Evolutionary conservation across 2,888 invertebrate species (phyloP), one percentile per base, ranked within the genome.

Genomic region (Fissipunctia ypsillon): DNA sequence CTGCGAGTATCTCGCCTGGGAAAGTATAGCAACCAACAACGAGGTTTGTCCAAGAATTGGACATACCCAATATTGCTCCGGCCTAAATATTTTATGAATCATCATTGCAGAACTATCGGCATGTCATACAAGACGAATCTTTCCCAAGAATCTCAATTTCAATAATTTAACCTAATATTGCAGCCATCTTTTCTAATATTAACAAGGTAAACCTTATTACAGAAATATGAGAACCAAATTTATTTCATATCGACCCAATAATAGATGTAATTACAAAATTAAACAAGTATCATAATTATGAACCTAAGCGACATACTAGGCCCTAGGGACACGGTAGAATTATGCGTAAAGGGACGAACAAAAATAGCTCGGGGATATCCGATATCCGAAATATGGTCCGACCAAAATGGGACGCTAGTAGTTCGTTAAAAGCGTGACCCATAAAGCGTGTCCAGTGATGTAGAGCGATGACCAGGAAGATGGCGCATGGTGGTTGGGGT

Each of bases 401-500:
- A 80, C 72, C 81, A 78, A 92, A 88, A 91, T 91, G 84, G 91
- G 90, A 90, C 90, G 84, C 78, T 84, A 78, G 88, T 86, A 85
- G 71, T 81, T 87, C 86, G 85, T 85, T 81, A 84, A n/a, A n/a
- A 83, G 84, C 84, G 86, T 90, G 91, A 92, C 92, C 92, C 81
- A 90, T 83, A 88, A 90, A 67, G 60, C 41, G 35, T 70, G 74
- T 69, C 88, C 89, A 88, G 84, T 56, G 22, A 12, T 72, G 60
- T 73, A 68, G 83, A 83, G 60, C 79, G 64, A 22, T 75, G 64
- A 31, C 45, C 60, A 65, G 69, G 54, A 72, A 16, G 54, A 56
- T 59, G 45, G 5, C 1, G n/a, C n/a, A 57, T 75, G 41, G 10
- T 50, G 31, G 41, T 14, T 16, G 38, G 56, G 83, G 77, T 74